Conservation (phyloP, 1,140 invertebrate species). For the Brachionus plicatilis region DNA sequence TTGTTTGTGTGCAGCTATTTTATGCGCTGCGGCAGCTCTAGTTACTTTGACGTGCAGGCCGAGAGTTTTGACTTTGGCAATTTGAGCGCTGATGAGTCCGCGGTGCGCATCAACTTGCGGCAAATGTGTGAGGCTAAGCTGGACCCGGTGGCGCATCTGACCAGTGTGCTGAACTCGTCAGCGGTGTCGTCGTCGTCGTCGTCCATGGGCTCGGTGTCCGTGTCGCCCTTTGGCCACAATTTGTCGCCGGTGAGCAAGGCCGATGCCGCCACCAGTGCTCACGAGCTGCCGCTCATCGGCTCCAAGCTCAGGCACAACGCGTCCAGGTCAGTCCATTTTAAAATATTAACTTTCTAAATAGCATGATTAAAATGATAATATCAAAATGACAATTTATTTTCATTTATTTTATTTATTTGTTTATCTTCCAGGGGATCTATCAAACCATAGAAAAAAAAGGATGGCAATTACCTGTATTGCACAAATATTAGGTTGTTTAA, state of each 20-base stretch:
- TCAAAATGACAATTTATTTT: too few species aligned
- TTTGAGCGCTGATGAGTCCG: not conserved
- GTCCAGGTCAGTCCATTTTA: too few species aligned
- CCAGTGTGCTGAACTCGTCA: not conserved
- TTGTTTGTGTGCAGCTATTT: slow-evolving; percentile 21
- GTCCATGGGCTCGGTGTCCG: not conserved
- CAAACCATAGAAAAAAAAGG: too few species aligned
- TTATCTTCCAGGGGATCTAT: too few species aligned
- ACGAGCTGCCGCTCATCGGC: not conserved
- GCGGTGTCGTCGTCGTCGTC: not conserved
- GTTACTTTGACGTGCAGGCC: not conserved
- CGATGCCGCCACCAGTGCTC: not conserved
- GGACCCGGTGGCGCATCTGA: not conserved
- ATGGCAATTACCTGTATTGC: too few species aligned
- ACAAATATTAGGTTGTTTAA: too few species aligned
- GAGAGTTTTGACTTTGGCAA: not conserved
- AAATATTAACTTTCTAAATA: too few species aligned
- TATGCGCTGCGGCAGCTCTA: slow-evolving; percentile 27
- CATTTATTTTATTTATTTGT: too few species aligned
- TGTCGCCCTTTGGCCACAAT: not conserved
- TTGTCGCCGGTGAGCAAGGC: not conserved
- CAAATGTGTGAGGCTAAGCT: not conserved
- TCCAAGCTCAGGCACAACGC: not conserved
- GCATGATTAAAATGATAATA: too few species aligned
- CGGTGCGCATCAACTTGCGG: not conserved